phyloP scores from a whole-genome alignment of 1,140 invertebrate species.

The Sipha flava region DNA sequence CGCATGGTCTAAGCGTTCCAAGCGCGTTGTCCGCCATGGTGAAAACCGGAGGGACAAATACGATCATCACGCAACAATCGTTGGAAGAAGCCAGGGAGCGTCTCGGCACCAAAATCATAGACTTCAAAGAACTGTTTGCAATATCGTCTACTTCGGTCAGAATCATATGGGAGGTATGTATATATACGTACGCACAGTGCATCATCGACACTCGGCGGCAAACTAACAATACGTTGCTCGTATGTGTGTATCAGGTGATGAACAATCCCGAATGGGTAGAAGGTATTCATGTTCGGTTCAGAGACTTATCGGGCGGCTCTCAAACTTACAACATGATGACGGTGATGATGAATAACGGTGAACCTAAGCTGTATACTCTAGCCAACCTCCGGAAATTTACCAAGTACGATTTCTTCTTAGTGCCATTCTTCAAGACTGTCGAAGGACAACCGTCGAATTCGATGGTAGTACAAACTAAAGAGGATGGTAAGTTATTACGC shows the following conservation, averaged over 20 bases:
- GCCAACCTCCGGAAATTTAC: slow-evolving; percentile 70
- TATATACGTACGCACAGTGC: not conserved
- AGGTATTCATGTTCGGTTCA: slow-evolving; percentile 87
- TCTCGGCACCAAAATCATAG: slow-evolving; percentile 71
- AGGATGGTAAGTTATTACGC: slow-evolving; percentile 52
- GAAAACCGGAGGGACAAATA: slow-evolving; percentile 56
- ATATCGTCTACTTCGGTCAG: slow-evolving; percentile 71
- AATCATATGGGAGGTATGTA: slow-evolving; percentile 58
- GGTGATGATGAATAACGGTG: slow-evolving; percentile 54
- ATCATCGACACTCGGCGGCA: not conserved
- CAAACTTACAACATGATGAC: slow-evolving; percentile 62
- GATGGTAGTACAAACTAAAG: slow-evolving; percentile 57
- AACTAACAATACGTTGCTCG: not conserved
- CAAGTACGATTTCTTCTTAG: slow-evolving; percentile 79
- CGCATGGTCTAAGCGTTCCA: slow-evolving; percentile 65
- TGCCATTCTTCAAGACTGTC: slow-evolving; percentile 75
- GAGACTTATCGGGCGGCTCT: slow-evolving; percentile 57
- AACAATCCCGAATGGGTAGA: slow-evolving; percentile 57
- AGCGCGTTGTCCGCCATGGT: slow-evolving; percentile 59
- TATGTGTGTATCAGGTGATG: slow-evolving; percentile 44
- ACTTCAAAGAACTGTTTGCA: slow-evolving; percentile 65
- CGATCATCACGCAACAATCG: slow-evolving; percentile 65
- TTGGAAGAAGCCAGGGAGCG: slow-evolving; percentile 67
- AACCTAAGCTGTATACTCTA: slow-evolving; percentile 57
- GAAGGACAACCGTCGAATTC: slow-evolving; percentile 75